Base-by-base conservation (phyloP, 2,113 vertebrate genomes). In the Machaerirhynchus nigripectus region DNA sequence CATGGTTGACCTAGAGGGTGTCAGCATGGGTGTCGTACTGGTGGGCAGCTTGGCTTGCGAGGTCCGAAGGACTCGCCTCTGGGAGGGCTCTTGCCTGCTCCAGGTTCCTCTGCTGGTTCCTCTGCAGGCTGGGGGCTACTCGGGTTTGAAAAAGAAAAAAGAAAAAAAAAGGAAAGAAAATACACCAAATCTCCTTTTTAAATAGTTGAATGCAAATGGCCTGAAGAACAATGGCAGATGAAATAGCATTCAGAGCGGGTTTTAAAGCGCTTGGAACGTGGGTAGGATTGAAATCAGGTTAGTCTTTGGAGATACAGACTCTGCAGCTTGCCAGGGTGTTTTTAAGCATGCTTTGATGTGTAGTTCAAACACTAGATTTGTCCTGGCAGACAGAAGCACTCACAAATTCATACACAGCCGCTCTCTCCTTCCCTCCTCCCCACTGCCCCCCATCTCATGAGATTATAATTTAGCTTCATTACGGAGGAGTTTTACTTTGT, bases 291-390 rank as follows among this genome's bases (percentile, higher is more conserved):
- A 96, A 95, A 96, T 97, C 96, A 94, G 94, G 94, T 95, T 96
- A 94, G 92, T 92, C 85, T 96, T 95, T 94, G 89, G 94, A 96
- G 88, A 95, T 96, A 86, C 90, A 93, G 87, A 89, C 89, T 85
- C 82, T 94, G 92, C 90, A 91, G 94, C 91, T 96, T 97, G 93
- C 96, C 95, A 89, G 89, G 40, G 69, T 96, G 93, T 93, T 96
- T 97, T 95, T 84, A 96, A 96, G 95, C 82, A 67, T 55, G 85
- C 97, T 97, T 97, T 97, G 96, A 96, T 94, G 96, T 96, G 90
- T 87, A 91, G 94, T 97, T 97, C 95, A 97, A 96, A 96, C 88
- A 95, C 59, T 70, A 95, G 90, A 95, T 96, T 94, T 96, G 95
- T 97, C 94, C 96, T 97, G 96, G 94, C 94, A 95, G 92, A 97